Evolutionary conservation across 2,797 vertebrate species (phyloP).

Genomic region (Phyllotis vaccarum): DNA sequence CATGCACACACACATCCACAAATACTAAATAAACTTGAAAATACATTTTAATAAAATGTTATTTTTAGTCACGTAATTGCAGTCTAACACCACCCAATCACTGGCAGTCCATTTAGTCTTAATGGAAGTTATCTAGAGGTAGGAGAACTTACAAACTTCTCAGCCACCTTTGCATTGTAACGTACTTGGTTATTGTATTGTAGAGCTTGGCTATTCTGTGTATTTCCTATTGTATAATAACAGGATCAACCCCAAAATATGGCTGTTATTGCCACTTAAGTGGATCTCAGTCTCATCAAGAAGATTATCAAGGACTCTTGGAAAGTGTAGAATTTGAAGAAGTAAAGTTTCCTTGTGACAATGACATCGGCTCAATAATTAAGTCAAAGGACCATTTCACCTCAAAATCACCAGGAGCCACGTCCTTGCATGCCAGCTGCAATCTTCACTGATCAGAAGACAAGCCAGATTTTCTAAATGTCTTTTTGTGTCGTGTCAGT

Average conservation of each 20-base stretch:
- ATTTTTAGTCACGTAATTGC: conserved; percentile 23
- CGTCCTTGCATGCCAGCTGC: conserved; percentile 16
- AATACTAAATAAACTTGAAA: background rate
- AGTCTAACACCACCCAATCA: background rate
- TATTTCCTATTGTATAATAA: background rate
- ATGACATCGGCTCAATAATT: conserved; percentile 30
- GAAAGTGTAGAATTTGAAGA: conserved; percentile 41
- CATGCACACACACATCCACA: background rate
- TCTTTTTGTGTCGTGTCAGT: background rate
- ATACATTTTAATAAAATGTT: background rate
- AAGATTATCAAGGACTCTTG: conserved; percentile 23
- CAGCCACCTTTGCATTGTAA: background rate
- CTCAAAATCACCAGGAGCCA: background rate
- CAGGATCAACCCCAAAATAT: background rate
- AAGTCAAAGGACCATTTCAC: conserved; percentile 13
- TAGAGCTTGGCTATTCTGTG: background rate
- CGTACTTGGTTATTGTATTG: background rate
- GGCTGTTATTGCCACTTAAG: background rate
- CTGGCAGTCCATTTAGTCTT: background rate
- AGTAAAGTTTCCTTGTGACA: conserved; percentile 57
- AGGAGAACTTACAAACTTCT: background rate
- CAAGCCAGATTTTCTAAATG: conserved; percentile 13
- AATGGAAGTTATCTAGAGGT: conserved; percentile 22
- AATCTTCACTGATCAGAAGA: conserved; percentile 25
- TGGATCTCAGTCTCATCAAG: background rate